Evolutionary conservation across 2,888 invertebrate genomes (phyloP), one percentile per base, ranked within the genome.

Genomic region (Temnothorax rugatulus): DNA sequence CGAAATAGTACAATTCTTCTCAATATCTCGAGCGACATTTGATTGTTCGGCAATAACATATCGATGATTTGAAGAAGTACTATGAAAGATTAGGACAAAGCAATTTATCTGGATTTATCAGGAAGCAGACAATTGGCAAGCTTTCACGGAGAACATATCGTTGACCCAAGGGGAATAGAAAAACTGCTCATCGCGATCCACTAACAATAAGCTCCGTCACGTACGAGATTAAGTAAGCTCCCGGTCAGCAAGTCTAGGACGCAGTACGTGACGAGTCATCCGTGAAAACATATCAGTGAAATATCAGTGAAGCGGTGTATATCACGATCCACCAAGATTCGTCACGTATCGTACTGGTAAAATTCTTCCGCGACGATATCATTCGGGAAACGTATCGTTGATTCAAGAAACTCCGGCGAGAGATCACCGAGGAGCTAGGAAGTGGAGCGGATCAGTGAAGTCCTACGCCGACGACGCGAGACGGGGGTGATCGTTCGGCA

Each of bases 251-350:
- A 38, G 34, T 47, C 2, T 44, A 8, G 18, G 7, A 76, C 64
- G 21, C 34, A 4, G 66, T 41, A n/a, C 29, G 68, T 41, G 68
- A 76, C 50, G 50, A 68, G 50, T 76, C 71, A 68, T 76, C 52
- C 38, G 29, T 29, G 41, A 54, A 54, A 77, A 54, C 54, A 69
- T 71, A 77, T 44, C 54, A 57, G 25, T 54, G n/a, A 54, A 18
- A 34, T 44, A 44, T 71, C 34, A 77, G 50, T 18, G 76, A 52
- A 21, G 57, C 54, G 18, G 38, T 47, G 44, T 41, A 41, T 64
- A 41, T 64, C 25, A 41, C 59, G 66, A 87, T 77, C 75, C 83
- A 73, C 79, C 82, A 76, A 71, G 71, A 84, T 82, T 79, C 84
- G 74, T 90, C 73, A 88, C 83, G 83, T 50, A 44, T 52, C 71